Evolutionary conservation across 1,140 invertebrate species (phyloP), one percentile per base, ranked within the genome.

Genomic region (Lepidurus arcticus): DNA sequence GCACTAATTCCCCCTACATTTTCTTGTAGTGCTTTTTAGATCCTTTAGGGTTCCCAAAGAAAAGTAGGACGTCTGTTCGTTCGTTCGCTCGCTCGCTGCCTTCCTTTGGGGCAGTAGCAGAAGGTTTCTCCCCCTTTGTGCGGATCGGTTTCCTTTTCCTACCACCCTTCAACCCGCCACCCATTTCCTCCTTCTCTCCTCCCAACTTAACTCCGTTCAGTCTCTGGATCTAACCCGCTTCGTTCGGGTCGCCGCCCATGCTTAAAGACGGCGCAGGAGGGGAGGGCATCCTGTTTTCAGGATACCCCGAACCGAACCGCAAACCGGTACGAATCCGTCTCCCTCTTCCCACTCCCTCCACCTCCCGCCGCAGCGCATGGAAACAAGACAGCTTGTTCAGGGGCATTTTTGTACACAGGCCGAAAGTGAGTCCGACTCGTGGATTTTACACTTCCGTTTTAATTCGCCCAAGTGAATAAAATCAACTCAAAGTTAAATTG

Each of bases 341-440:
- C 13, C n/a, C 53, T 65, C 53, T 65, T 65, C 13, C 53, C 53
- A 16, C 53, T 7, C 21, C 53, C 53, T 21, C 53, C 53, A n/a
- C 21, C 53, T 13, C 53, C 53, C 53, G 16, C 21, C 21, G 53
- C 53, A 65, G 53, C 53, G 53, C 53, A 65, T 65, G 53, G 53
- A 65, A 65, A 65, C 53, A 65, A 4, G 53, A 65, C 53, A 65
- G n/a, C 53, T 21, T 65, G 53, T 16, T 1, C 8, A 65, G 53
- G 53, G 53, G 53, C 53, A 65, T 65, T 65, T 65, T 65, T 65
- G 53, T 65, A 65, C 53, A 21, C 53, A 21, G 53, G 53, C 53
- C 16, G 53, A 65, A 16, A 65, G 53, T 21, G 53, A 21, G 21
- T 13, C 13, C 53, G 13, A 65, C 53, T 65, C 53, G 53, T 65